phyloP scores from a whole-genome alignment of 1,140 invertebrate genomes.

The Leptinotarsa lineolata region DNA sequence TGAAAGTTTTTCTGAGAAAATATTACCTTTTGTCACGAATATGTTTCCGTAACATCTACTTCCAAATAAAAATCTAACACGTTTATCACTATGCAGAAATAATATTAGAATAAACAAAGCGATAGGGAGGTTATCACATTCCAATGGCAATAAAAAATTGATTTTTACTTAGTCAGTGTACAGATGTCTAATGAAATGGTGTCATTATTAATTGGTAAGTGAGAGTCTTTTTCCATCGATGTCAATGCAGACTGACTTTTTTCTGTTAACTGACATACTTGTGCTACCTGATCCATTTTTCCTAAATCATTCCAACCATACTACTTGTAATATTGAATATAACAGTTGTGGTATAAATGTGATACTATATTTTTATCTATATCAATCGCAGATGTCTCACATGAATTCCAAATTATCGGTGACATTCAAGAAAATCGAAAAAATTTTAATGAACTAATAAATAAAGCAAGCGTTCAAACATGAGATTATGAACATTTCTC shows the following conservation, averaged over 20 bases:
- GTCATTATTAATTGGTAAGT: background rate
- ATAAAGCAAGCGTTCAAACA: constrained; percentile 1
- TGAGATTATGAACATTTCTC: constrained; percentile 16
- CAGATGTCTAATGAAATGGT: background rate
- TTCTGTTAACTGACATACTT: no score
- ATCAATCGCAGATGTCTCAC: no score
- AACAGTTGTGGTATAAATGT: no score
- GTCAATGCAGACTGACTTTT: no score
- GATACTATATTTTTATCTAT: no score
- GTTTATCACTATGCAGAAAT: constrained; percentile 23
- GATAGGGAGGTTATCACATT: constrained; percentile 14
- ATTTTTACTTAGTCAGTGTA: constrained; percentile 9
- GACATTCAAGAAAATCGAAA: background rate
- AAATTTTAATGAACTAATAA: background rate
- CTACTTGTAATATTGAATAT: no score
- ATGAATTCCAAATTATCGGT: no score
- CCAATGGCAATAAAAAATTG: constrained; percentile 15
- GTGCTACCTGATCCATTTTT: no score
- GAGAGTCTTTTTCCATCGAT: no score
- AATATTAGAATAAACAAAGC: constrained; percentile 16
- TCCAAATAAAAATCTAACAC: background rate
- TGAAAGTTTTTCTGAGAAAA: no score
- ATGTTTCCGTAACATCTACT: background rate
- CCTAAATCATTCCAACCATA: no score
- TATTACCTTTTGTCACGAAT: no score